Evolutionary conservation across 2,113 vertebrate genomes (phyloP).

Genomic region (Guaruba guarouba): DNA sequence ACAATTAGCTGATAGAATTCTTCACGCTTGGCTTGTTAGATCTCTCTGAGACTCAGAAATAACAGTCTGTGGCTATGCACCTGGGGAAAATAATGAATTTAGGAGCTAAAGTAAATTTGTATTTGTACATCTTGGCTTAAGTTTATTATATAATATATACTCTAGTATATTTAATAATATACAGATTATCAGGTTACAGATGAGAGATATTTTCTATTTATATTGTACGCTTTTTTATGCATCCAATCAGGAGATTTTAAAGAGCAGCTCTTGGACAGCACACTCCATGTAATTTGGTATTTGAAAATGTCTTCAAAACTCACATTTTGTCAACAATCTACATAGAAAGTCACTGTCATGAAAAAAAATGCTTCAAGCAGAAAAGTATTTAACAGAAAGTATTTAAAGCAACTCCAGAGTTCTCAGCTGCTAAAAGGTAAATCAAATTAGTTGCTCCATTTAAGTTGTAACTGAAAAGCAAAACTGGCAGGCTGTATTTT

Average conservation of each 20-base stretch:
- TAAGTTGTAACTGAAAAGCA: not conserved
- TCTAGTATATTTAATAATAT: not conserved
- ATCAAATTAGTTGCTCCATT: not conserved
- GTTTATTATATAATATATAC: not conserved
- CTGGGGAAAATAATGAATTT: not conserved
- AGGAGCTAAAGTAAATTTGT: not conserved
- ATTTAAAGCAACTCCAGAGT: not conserved
- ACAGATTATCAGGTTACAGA: not conserved
- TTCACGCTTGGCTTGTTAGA: not conserved
- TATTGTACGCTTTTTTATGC: not conserved
- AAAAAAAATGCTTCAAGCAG: not conserved
- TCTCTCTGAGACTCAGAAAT: not conserved
- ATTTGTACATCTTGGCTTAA: not conserved
- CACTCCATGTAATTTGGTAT: not conserved
- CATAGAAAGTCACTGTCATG: not conserved
- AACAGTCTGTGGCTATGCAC: not conserved
- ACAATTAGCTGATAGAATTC: not conserved
- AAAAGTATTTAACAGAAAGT: not conserved
- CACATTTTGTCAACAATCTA: not conserved
- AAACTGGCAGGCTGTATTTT: constrained; percentile 5
- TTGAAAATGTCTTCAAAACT: not conserved
- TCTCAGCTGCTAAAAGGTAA: constrained; percentile 6
- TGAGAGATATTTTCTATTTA: not conserved
- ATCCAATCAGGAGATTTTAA: not conserved
- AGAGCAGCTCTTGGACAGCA: not conserved